These are phyloP conservation scores for Tillus elongatus DNA, from an alignment of 2,888 invertebrate species.

Conservation along the genomic window DNA sequence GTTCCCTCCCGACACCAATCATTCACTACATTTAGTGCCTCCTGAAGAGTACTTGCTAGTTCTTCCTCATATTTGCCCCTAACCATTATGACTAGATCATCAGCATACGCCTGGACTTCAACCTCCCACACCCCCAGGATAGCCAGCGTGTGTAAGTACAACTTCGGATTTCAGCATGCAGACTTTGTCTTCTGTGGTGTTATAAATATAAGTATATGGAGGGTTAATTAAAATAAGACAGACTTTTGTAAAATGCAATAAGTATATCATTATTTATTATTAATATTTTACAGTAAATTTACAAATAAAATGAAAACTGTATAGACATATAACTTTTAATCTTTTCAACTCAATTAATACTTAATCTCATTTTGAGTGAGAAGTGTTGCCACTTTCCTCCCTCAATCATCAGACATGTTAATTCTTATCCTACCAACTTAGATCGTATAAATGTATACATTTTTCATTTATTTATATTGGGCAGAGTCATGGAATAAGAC, in stretches of 20 bases:
- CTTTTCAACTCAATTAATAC: conserved; percentile 35
- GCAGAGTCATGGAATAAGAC: conserved; percentile 31
- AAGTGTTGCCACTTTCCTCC: too few species aligned
- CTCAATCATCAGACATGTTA: conserved; percentile 16
- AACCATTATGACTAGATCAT: too few species aligned
- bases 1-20: too few species aligned
- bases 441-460: conserved; percentile 38
- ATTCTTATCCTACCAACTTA: conserved; percentile 26
- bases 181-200: too few species aligned
- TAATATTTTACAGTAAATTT: conserved; percentile 41
- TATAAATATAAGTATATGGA: too few species aligned
- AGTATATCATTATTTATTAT: conserved; percentile 36
- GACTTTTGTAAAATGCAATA: background rate
- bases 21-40: too few species aligned
- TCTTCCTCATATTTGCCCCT: too few species aligned
- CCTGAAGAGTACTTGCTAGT: too few species aligned
- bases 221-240: conserved; percentile 1
- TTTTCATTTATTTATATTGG: conserved; percentile 39
- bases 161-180: too few species aligned
- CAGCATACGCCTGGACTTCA: too few species aligned
- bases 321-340: conserved; percentile 38
- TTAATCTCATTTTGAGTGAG: conserved; percentile 32
- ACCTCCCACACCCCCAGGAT: too few species aligned
- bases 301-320: conserved; percentile 44
- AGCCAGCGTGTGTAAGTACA: too few species aligned